Evolutionary conservation across 1,140 invertebrate species (phyloP).

Genomic region (Papilio glaucus): DNA sequence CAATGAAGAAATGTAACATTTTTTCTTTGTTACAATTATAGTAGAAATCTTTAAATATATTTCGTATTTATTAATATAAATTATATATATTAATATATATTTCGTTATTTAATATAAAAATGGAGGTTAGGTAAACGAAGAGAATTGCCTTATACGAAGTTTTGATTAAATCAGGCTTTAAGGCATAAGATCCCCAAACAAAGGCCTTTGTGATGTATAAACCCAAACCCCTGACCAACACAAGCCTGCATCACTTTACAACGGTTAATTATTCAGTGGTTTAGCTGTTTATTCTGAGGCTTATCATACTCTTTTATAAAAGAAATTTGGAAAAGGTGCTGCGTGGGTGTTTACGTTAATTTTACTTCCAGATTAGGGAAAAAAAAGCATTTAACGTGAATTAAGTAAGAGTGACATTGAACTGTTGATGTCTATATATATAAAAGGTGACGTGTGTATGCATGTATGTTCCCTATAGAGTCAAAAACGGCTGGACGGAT

Average conservation of each 20-base stretch:
- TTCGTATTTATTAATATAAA: neutral
- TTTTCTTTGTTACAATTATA: too few relatives aligned
- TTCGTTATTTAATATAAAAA: neutral
- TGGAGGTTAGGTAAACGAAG: neutral
- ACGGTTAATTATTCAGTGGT: slow-evolving; percentile 26
- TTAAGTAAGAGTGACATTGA: slow-evolving; percentile 6
- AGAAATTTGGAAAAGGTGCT: neutral
- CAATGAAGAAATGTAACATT: too few relatives aligned
- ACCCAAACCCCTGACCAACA: slow-evolving; percentile 25
- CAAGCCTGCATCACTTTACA: slow-evolving; percentile 13
- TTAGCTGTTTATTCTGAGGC: neutral
- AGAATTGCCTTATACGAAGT: neutral
- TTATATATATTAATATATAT: neutral
- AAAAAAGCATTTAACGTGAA: neutral
- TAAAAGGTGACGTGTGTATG: too few relatives aligned
- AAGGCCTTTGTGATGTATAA: slow-evolving; percentile 23
- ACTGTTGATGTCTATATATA: too few relatives aligned
- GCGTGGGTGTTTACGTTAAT: slow-evolving; percentile 8
- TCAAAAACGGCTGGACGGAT: too few relatives aligned
- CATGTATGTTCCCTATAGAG: too few relatives aligned
- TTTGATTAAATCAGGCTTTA: slow-evolving; percentile 26
- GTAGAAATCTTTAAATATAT: neutral
- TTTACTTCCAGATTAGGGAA: neutral
- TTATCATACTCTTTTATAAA: slow-evolving; percentile 9
- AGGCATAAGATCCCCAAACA: slow-evolving; percentile 4